phyloP scores from a whole-genome alignment of 2,797 vertebrate genomes.

The Falco novaeseelandiae region DNA sequence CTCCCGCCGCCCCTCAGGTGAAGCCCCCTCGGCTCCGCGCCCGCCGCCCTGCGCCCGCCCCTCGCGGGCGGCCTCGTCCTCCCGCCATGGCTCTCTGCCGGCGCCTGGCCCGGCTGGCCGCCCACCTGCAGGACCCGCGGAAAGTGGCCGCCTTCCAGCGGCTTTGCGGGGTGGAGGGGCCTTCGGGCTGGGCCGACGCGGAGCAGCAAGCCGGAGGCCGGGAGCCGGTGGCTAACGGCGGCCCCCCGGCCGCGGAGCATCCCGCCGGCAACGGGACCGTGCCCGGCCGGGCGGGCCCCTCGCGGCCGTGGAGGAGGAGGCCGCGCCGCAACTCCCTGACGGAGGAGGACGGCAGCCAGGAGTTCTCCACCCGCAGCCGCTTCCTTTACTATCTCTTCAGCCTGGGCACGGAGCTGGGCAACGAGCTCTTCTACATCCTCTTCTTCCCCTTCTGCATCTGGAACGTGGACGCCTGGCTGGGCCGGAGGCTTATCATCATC shows the following conservation, averaged over 20 bases:
- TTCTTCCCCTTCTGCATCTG: slow-evolving; percentile 95
- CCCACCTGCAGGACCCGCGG: slow-evolving; percentile 84
- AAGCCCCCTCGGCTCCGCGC: neutral
- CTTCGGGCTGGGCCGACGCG: slow-evolving; percentile 60
- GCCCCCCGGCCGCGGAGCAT: neutral
- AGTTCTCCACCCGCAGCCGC: slow-evolving; percentile 85
- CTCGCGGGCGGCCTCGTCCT: neutral
- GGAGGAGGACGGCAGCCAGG: slow-evolving; percentile 81
- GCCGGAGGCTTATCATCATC: slow-evolving; percentile 87
- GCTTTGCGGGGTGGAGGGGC: slow-evolving; percentile 86
- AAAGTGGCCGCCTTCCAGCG: slow-evolving; percentile 90
- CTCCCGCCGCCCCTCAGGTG: neutral
- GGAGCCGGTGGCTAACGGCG: neutral
- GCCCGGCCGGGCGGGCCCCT: neutral
- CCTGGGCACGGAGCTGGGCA: slow-evolving; percentile 93
- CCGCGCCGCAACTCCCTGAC: slow-evolving; percentile 92
- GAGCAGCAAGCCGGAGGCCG: neutral
- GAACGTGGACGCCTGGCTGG: slow-evolving; percentile 90
- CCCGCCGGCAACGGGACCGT: slow-evolving; percentile 43
- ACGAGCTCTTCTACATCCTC: slow-evolving; percentile 93
- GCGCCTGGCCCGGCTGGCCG: slow-evolving; percentile 60
- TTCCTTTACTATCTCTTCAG: slow-evolving; percentile 90
- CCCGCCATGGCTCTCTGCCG: slow-evolving; percentile 64
- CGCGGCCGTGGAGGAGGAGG: slow-evolving; percentile 47
- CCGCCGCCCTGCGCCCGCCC: neutral